phyloP scores from a whole-genome alignment of 2,113 vertebrate species.

The Elgaria multicarinata region DNA sequence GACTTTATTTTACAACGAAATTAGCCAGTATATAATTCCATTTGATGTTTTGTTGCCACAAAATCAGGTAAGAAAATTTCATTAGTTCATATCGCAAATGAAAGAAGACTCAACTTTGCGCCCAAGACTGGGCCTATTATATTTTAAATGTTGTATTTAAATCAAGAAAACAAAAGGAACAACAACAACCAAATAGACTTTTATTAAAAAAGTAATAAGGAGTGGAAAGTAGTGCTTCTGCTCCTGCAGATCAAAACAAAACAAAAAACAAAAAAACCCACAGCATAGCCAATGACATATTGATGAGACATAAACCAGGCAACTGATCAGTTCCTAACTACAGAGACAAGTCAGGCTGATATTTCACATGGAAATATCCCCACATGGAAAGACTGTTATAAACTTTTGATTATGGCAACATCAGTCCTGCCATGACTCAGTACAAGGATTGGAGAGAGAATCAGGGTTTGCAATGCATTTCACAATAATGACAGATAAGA shows the following conservation, averaged over 20 bases:
- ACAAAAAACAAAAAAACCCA: not conserved
- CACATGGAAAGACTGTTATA: not conserved
- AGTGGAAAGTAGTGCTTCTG: no score
- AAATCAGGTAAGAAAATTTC: not conserved
- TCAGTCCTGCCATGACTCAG: not conserved
- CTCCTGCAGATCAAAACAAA: not conserved
- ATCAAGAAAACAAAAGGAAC: not conserved
- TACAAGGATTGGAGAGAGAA: not conserved
- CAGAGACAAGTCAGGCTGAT: not conserved
- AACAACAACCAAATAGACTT: not conserved
- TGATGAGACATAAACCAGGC: not conserved
- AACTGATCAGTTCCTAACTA: not conserved
- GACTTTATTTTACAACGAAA: accelerated
- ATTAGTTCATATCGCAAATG: accelerated
- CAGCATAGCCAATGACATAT: not conserved
- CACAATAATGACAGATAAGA: not conserved
- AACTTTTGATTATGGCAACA: not conserved
- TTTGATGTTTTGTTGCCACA: accelerated
- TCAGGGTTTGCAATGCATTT: not conserved
- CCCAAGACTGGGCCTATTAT: not conserved
- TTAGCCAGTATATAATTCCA: not conserved
- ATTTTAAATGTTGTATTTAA: not conserved
- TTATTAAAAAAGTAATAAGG: not conserved
- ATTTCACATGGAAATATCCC: not conserved
- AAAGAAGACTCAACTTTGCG: accelerated